A percentile compares a stretch with the other conserved stretches of the same genome.
These are phyloP conservation scores for Atherinosoma microstoma DNA, from an alignment of 2,797 vertebrate genomes.

Conservation along the genomic window DNA sequence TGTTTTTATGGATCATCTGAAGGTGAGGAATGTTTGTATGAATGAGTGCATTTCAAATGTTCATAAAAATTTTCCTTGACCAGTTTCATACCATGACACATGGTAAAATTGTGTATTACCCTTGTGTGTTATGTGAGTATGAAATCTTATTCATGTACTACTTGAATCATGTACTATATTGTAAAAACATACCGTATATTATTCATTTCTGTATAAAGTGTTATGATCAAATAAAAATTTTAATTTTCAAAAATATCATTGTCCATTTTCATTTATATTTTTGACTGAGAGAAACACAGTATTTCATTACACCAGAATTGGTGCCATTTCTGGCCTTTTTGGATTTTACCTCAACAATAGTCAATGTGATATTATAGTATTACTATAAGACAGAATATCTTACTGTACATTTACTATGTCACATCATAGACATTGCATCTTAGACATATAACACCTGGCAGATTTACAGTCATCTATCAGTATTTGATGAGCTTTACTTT, in stretches of 20 bases:
- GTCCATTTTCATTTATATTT: constrained; percentile 6
- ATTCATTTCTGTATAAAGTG: constrained; percentile 66
- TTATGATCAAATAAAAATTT: constrained; percentile 52
- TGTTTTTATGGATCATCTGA: constrained; percentile 40
- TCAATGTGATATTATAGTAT: background rate
- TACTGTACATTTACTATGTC: background rate
- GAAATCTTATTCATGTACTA: constrained; percentile 60
- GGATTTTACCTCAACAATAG: background rate
- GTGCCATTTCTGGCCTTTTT: background rate
- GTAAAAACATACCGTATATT: constrained; percentile 68
- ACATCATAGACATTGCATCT: background rate
- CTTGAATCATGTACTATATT: constrained; percentile 73
- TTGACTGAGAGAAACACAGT: background rate
- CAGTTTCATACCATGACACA: constrained; percentile 20
- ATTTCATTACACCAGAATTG: background rate
- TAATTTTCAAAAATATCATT: constrained; percentile 26
- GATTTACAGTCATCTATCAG: constrained; percentile 64
- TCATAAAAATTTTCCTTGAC: constrained; percentile 13
- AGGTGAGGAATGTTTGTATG: constrained; percentile 37
- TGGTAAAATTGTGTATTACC: constrained; percentile 54
- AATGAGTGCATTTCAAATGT: constrained; percentile 34
- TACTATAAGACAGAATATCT: background rate
- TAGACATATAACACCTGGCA: constrained; percentile 11
- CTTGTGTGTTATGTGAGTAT: constrained; percentile 41
- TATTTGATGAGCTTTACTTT: constrained; percentile 53